phyloP scores from a whole-genome alignment of 2,888 invertebrate genomes.

The Tetramorium bicarinatum region DNA sequence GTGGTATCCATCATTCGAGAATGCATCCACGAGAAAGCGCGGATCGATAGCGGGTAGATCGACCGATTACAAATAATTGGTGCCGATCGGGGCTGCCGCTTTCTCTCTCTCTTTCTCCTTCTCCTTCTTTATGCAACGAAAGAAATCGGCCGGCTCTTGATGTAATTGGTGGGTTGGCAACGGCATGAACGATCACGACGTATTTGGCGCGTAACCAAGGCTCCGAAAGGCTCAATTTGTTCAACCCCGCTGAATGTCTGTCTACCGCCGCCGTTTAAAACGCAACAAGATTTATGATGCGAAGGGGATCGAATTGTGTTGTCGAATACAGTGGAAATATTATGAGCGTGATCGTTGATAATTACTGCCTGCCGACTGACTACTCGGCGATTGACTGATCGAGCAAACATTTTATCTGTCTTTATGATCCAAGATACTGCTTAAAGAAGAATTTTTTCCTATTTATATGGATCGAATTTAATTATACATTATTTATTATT shows the following conservation, averaged over 20 bases:
- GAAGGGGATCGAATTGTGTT: constrained; percentile 38
- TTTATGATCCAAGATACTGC: neutral
- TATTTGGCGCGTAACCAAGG: constrained; percentile 51
- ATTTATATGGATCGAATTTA: neutral
- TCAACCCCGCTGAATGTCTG: constrained; percentile 24
- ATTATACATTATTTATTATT: neutral
- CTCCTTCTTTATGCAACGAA: constrained; percentile 2
- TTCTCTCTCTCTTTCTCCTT: constrained; percentile 21
- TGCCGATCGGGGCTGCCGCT: neutral
- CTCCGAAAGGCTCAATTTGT: constrained; percentile 52
- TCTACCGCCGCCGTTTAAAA: constrained; percentile 21
- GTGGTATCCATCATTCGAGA: constrained; percentile 49
- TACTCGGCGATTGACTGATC: constrained; percentile 17
- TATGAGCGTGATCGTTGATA: neutral
- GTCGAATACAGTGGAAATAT: constrained; percentile 38
- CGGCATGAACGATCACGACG: constrained; percentile 43
- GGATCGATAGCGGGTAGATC: constrained; percentile 42
- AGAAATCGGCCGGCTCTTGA: constrained; percentile 42
- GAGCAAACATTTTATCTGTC: neutral
- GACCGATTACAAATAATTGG: constrained; percentile 48
- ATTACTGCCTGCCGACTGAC: constrained; percentile 21
- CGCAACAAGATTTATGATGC: constrained; percentile 27
- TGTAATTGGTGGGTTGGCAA: constrained; percentile 45
- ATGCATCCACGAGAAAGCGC: constrained; percentile 46
- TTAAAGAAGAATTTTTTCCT: neutral